phyloP scores from a whole-genome alignment of 2,888 invertebrate species.

The Zootermopsis nevadensis region DNA sequence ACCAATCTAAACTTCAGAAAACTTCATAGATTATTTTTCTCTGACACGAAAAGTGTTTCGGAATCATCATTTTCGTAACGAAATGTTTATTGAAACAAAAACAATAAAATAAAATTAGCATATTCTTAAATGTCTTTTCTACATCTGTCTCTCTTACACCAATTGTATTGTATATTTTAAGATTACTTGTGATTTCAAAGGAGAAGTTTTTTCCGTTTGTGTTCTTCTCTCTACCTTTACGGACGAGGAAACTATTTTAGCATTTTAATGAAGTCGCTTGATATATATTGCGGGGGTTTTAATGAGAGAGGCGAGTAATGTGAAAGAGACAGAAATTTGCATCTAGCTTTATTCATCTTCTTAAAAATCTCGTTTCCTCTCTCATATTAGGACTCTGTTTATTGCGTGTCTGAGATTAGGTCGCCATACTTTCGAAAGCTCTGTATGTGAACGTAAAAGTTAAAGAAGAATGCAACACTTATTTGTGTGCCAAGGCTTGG shows the following conservation, averaged over 20 bases:
- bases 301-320: slow-evolving; percentile 35
- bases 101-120: not conserved
- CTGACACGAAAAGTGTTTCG: slow-evolving; percentile 19
- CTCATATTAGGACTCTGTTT: slow-evolving; percentile 1
- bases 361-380: slow-evolving; percentile 32
- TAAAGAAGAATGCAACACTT: no score
- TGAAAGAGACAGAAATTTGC: slow-evolving; percentile 22
- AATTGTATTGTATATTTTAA: slow-evolving; percentile 29
- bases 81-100: slow-evolving; percentile 1
- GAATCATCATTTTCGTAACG: not conserved
- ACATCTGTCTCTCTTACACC: not conserved
- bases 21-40: slow-evolving; percentile 15
- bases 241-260: slow-evolving; percentile 31
- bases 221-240: slow-evolving; percentile 9
- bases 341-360: not conserved
- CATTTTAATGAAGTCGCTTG: slow-evolving; percentile 42
- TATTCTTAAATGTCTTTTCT: slow-evolving; percentile 27
- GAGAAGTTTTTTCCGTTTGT: slow-evolving; percentile 26
- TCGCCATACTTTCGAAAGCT: not conserved
- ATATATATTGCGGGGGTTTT: slow-evolving; percentile 34
- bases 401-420: not conserved
- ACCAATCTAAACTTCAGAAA: not conserved
- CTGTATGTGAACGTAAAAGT: no score
- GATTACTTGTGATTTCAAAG: slow-evolving; percentile 14
- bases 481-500: no score